These are phyloP conservation scores for Eilema caniola DNA, from an alignment of 2,888 invertebrate genomes.

Conservation along the genomic window DNA sequence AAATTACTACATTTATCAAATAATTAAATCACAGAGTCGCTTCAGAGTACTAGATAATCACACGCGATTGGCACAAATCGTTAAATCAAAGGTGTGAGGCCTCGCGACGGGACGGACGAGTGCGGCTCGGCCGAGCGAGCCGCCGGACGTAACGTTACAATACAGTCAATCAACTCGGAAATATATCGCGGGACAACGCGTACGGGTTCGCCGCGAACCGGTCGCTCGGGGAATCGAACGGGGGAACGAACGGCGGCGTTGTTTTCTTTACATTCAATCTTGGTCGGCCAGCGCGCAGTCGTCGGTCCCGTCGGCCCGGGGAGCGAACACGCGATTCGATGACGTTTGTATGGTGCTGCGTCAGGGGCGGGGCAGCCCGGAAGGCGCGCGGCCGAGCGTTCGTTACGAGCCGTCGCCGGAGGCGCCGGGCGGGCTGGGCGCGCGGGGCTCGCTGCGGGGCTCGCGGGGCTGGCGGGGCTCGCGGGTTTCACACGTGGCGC, in stretches of 20 bases:
- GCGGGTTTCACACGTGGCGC: slow-evolving; percentile 37
- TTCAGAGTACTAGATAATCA: slow-evolving; percentile 55
- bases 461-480: slow-evolving; percentile 15
- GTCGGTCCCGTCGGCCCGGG: slow-evolving; percentile 24
- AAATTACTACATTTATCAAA: slow-evolving; percentile 49
- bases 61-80: slow-evolving; percentile 59
- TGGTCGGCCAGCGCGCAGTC: slow-evolving; percentile 8
- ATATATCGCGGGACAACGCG: neutral
- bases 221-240: neutral
- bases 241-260: neutral
- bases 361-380: neutral
- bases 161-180: slow-evolving; percentile 21
- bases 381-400: slow-evolving; percentile 19
- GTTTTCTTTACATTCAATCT: too few relatives aligned
- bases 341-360: slow-evolving; percentile 6
- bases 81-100: slow-evolving; percentile 41
- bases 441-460: slow-evolving; percentile 22
- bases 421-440: slow-evolving; percentile 17
- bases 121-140: slow-evolving; percentile 34
- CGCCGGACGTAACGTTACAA: slow-evolving; percentile 22
- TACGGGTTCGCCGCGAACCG: neutral
- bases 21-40: slow-evolving; percentile 61
- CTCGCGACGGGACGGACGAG: slow-evolving; percentile 42
- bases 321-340: slow-evolving; percentile 15
- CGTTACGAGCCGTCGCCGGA: slow-evolving; percentile 46